phyloP scores from a whole-genome alignment of 2,113 vertebrate genomes.

The Neomonachus schauinslandi region DNA sequence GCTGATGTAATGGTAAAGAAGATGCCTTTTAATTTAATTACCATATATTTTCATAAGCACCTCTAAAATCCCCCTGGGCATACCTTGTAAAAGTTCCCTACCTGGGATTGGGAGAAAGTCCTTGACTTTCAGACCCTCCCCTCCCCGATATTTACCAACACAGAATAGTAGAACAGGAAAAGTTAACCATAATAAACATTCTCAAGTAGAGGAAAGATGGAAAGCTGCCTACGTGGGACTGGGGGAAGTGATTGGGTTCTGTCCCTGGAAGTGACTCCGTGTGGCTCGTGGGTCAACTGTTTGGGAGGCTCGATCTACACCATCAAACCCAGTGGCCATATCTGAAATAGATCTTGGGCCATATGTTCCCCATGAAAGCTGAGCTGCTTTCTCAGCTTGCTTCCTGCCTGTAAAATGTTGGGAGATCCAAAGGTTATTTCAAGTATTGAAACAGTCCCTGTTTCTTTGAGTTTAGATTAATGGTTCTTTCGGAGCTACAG shows the following conservation, averaged over 20 bases:
- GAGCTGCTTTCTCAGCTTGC: neutral
- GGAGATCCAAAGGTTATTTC: neutral
- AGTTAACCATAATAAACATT: neutral
- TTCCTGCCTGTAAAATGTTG: neutral
- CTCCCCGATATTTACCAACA: neutral
- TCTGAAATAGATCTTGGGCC: neutral
- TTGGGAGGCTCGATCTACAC: neutral
- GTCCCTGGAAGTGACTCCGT: neutral
- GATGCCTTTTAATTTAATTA: neutral
- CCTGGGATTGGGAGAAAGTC: neutral
- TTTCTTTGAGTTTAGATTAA: neutral
- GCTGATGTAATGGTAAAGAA: neutral
- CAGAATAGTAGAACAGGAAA: neutral
- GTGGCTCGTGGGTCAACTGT: no score
- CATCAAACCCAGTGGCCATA: neutral
- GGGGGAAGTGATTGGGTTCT: neutral
- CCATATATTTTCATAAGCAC: neutral
- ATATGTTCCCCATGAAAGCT: neutral
- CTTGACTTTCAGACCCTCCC: neutral
- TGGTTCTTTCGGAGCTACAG: neutral
- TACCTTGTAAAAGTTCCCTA: neutral
- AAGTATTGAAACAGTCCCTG: neutral
- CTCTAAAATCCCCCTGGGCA: neutral
- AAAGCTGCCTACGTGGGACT: neutral
- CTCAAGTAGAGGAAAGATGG: neutral